A percentile compares a stretch with the other conserved stretches of the same genome.
Conservation (phyloP, 2,888 invertebrate genomes). For the Cordilura impudica region DNA sequence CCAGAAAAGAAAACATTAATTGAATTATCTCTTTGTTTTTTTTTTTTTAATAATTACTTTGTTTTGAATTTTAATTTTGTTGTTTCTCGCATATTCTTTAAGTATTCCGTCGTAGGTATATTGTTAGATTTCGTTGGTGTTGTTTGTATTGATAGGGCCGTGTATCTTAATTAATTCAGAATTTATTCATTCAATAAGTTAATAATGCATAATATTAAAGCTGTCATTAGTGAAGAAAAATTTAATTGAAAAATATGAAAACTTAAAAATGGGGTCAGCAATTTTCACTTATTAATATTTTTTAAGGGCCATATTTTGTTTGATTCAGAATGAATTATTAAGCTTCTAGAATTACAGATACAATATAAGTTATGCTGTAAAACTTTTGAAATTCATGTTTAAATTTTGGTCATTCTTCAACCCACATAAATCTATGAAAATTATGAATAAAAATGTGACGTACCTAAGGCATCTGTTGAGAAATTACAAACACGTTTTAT, state of each 20-base stretch:
- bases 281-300: no score
- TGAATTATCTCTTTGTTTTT: constrained; percentile 34
- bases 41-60: constrained; percentile 32
- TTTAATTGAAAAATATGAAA: neutral
- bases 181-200: constrained; percentile 25
- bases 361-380: no score
- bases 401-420: no score
- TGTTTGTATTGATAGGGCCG: constrained; percentile 24
- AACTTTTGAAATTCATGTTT: no score
- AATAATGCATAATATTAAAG: constrained; percentile 42
- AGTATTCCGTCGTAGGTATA: neutral
- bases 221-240: constrained; percentile 8
- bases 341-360: no score
- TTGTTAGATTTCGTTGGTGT: neutral
- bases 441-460: no score
- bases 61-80: constrained; percentile 41
- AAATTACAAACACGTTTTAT: no score
- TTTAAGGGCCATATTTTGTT: no score
- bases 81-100: neutral
- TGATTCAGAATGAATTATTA: no score
- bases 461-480: no score
- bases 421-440: no score
- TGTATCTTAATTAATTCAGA: constrained; percentile 13
- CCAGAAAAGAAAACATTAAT: constrained; percentile 28
- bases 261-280: no score